Evolutionary conservation across 2,113 vertebrate genomes (phyloP).

Genomic region (Oryzias celebensis): DNA sequence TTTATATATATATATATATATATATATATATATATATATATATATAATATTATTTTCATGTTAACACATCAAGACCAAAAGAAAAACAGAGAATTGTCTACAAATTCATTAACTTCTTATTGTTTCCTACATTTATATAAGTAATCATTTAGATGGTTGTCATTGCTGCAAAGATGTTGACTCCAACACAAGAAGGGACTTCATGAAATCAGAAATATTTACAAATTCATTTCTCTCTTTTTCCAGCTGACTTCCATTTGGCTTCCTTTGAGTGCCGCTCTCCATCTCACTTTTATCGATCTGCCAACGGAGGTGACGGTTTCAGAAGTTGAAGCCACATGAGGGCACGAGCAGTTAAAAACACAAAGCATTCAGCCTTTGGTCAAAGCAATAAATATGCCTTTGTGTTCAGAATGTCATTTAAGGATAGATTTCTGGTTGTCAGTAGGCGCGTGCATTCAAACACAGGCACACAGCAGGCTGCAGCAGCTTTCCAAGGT

Average conservation of each 20-base stretch:
- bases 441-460: neutral
- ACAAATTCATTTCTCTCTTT: slow-evolving; percentile 8
- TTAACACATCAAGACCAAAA: slow-evolving; percentile 1
- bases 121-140: slow-evolving; percentile 13
- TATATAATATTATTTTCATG: neutral
- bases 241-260: slow-evolving; percentile 23
- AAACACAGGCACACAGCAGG: slow-evolving; percentile 21
- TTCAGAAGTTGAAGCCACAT: slow-evolving; percentile 29
- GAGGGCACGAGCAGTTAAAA: slow-evolving; percentile 2
- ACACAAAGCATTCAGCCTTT: neutral
- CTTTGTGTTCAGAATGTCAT: slow-evolving; percentile 25
- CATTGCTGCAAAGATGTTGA: slow-evolving; percentile 18
- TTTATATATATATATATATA: neutral
- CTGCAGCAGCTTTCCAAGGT: slow-evolving; percentile 27
- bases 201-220: slow-evolving; percentile 15
- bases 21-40: neutral
- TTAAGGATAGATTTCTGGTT: slow-evolving; percentile 9
- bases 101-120: too few relatives aligned
- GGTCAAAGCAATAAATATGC: slow-evolving; percentile 25
- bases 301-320: slow-evolving; percentile 27
- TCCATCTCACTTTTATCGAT: slow-evolving; percentile 46
- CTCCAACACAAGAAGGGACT: neutral
- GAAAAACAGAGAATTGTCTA: slow-evolving; percentile 7
- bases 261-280: slow-evolving; percentile 27
- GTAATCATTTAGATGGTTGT: slow-evolving; percentile 25